phyloP scores from a whole-genome alignment of 2,113 vertebrate species.

The Melanotaenia duboulayi region DNA sequence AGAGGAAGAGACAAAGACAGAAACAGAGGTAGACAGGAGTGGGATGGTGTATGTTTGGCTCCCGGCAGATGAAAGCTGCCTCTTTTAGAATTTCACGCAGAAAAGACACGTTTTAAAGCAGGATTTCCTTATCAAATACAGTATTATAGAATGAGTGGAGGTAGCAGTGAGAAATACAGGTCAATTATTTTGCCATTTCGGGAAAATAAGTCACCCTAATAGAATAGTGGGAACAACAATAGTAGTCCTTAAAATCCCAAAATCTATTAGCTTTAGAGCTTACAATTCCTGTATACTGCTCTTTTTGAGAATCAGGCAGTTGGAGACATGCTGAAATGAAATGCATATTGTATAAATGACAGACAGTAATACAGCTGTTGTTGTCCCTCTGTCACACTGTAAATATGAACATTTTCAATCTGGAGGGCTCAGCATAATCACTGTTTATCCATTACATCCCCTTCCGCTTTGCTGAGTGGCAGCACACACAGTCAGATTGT shows the following conservation, averaged over 20 bases:
- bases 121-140: slow-evolving; percentile 10
- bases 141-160: slow-evolving; percentile 23
- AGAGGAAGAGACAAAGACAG: slow-evolving; percentile 65
- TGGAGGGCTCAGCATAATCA: slow-evolving; percentile 68
- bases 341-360: slow-evolving; percentile 65
- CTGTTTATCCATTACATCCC: slow-evolving; percentile 71
- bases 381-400: slow-evolving; percentile 67
- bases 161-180: slow-evolving; percentile 13
- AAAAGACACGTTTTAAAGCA: slow-evolving; percentile 32
- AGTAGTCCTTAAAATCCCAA: background rate
- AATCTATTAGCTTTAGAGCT: slow-evolving; percentile 6
- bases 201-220: slow-evolving; percentile 37
- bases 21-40: slow-evolving; percentile 64
- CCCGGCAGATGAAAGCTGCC: slow-evolving; percentile 67
- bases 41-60: slow-evolving; percentile 46
- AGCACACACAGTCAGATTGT: slow-evolving; percentile 53
- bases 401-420: slow-evolving; percentile 75
- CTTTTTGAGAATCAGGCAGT: slow-evolving; percentile 37
- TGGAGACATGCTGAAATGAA: slow-evolving; percentile 29
- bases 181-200: slow-evolving; percentile 43
- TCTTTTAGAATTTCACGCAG: slow-evolving; percentile 46
- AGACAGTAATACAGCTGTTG: slow-evolving; percentile 73
- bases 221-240: background rate
- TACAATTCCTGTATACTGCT: slow-evolving; percentile 27
- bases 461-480: slow-evolving; percentile 57